These are phyloP conservation scores for Polyodon spathula DNA, from an alignment of 2,113 vertebrate genomes.

Conservation along the genomic window DNA sequence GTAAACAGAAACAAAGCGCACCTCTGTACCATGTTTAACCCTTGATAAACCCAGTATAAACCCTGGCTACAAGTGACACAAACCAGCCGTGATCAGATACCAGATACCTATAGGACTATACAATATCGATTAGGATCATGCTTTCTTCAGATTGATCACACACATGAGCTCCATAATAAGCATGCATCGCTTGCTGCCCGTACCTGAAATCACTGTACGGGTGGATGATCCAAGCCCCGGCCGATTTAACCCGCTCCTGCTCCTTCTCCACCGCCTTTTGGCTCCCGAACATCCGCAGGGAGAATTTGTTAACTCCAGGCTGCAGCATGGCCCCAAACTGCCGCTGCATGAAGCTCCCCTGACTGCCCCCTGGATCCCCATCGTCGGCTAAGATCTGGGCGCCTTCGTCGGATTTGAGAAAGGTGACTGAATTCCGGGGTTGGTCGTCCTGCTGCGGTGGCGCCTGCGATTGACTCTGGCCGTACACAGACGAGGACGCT, in stretches of 20 bases:
- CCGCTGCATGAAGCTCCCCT: conserved; percentile 86
- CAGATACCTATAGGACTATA: too few relatives aligned
- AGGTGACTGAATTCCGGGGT: conserved; percentile 45
- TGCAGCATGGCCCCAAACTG: conserved; percentile 91
- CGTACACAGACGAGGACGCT: conserved; percentile 56
- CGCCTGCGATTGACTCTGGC: conserved; percentile 29
- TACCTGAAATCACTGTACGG: conserved; percentile 94
- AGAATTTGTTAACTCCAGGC: conserved; percentile 96
- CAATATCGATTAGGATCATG: background rate
- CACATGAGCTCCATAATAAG: background rate
- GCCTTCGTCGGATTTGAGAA: conserved; percentile 55
- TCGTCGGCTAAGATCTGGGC: conserved; percentile 62
- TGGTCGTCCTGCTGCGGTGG: conserved; percentile 34
- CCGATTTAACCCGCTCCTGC: conserved; percentile 88
- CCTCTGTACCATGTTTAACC: too few relatives aligned
- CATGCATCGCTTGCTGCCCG: background rate
- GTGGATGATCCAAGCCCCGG: conserved; percentile 95
- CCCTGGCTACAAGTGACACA: too few relatives aligned
- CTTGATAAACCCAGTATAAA: too few relatives aligned
- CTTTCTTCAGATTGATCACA: background rate
- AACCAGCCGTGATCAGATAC: too few relatives aligned
- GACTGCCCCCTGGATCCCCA: conserved; percentile 63
- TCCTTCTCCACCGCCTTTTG: conserved; percentile 93
- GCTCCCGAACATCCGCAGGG: conserved; percentile 96
- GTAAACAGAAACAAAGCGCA: too few relatives aligned